Conservation (phyloP, 2,888 invertebrate species). For the Diogma glabrata region DNA sequence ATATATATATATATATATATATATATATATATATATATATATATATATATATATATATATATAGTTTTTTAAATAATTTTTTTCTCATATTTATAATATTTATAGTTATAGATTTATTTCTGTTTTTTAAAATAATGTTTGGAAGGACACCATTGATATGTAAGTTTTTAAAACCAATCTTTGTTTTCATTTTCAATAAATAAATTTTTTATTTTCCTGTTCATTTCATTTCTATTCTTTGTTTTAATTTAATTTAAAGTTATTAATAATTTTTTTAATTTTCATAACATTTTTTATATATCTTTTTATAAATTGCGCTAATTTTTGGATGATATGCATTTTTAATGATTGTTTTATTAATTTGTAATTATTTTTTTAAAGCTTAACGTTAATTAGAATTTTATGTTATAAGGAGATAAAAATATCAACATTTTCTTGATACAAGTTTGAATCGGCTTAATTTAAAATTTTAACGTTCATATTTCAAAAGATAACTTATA, state of each 20-base stretch:
- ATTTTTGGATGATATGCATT: no score
- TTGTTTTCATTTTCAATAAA: not conserved
- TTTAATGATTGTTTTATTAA: no score
- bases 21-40: not conserved
- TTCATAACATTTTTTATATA: not conserved
- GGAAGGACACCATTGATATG: slow-evolving; percentile 16
- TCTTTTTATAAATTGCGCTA: no score
- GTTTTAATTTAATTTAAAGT: not conserved
- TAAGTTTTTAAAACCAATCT: not conserved
- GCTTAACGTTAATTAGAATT: no score
- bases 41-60: slow-evolving; percentile 5
- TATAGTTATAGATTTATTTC: slow-evolving; percentile 1
- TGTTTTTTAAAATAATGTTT: slow-evolving; percentile 3
- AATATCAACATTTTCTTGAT: no score
- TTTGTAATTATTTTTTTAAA: no score
- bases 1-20: not conserved
- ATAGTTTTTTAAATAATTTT: not conserved
- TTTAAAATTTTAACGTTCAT: no score
- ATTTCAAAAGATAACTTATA: no score
- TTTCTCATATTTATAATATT: not conserved
- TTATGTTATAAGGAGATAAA: no score
- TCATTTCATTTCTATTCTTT: slow-evolving; percentile 5
- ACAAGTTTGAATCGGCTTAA: no score
- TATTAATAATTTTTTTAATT: slow-evolving; percentile 8
- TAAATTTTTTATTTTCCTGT: not conserved